Base-by-base conservation (phyloP, 2,888 invertebrate genomes). In the Coelinius sp. region DNA sequence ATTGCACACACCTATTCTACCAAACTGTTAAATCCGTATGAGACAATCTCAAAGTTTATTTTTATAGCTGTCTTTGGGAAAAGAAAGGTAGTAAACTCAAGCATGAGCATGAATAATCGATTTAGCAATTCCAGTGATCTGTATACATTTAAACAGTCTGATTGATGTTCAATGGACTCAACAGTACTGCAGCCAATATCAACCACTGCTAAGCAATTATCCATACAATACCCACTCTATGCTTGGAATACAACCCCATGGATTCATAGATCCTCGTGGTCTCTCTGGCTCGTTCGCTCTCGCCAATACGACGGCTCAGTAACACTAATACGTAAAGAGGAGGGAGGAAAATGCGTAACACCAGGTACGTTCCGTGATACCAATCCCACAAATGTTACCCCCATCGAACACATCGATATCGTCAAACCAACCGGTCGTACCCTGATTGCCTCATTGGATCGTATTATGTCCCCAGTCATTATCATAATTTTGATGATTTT, bases 401-500 rank as follows among this genome's bases (percentile, higher is more conserved):
- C 68, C 68, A 75, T 75, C 73, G 62, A 69, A 74, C 75, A 75
- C 82, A 81, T 83, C 82, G 81, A 84, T 84, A 83, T 81, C 82
- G 78, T 82, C 81, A 79, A 49, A 79, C 81, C 80, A 66, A 76
- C 81, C 79, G 79, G 77, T 80, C 78, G 80, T 63, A 5, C 82
- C 85, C 86, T 86, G 86, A 86, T 87, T 87, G 86, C 86, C 86
- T 87, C 86, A 85, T 87, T 87, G 84, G 85, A 87, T 86, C 85
- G 86, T 85, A 87, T 87, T 87, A 87, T 85, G 85, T 85, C 83
- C 78, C 41, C 77, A 81, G 80, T 85, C 85, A 86, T 86, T 87
- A 87, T 87, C 87, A 87, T 87, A 87, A 87, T 87, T 87, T 85
- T 85, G 76, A 80, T 8, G 79, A 84, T 84, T 87, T 87, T 87